phyloP scores from a whole-genome alignment of 2,113 vertebrate genomes.

The Gasterosteus nipponicus region DNA sequence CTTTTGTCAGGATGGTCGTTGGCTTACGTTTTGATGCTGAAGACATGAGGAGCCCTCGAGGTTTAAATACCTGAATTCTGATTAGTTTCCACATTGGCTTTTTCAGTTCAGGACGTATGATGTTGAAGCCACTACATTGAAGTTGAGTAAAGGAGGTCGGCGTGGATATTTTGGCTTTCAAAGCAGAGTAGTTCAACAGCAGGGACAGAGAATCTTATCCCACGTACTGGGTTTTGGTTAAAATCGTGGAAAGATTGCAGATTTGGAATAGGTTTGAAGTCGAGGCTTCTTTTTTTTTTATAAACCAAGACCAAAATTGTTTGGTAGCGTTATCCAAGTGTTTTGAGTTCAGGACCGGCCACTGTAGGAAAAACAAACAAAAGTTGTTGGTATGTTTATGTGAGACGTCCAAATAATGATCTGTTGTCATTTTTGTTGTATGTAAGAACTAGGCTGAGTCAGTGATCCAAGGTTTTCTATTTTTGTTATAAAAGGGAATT shows the following conservation, averaged over 20 bases:
- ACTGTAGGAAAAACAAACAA: not conserved
- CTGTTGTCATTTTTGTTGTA: no score
- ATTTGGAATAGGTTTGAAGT: not conserved
- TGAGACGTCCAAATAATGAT: no score
- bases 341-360: not conserved
- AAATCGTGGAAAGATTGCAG: not conserved
- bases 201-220: not conserved
- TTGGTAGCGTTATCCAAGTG: not conserved
- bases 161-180: not conserved
- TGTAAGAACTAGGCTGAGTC: no score
- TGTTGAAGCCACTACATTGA: not conserved
- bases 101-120: not conserved
- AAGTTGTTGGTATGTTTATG: not conserved
- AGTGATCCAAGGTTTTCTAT: no score
- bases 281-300: not conserved
- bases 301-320: not conserved
- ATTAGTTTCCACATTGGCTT: not conserved
- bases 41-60: not conserved
- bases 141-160: not conserved
- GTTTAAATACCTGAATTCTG: not conserved
- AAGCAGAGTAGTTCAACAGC: not conserved
- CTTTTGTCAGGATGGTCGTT: not conserved
- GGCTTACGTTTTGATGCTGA: not conserved
- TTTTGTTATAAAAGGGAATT: no score
- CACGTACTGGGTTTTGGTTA: not conserved